Base-by-base conservation (phyloP, 2,113 vertebrate species). In the Chamaetylas fuelleborni region DNA sequence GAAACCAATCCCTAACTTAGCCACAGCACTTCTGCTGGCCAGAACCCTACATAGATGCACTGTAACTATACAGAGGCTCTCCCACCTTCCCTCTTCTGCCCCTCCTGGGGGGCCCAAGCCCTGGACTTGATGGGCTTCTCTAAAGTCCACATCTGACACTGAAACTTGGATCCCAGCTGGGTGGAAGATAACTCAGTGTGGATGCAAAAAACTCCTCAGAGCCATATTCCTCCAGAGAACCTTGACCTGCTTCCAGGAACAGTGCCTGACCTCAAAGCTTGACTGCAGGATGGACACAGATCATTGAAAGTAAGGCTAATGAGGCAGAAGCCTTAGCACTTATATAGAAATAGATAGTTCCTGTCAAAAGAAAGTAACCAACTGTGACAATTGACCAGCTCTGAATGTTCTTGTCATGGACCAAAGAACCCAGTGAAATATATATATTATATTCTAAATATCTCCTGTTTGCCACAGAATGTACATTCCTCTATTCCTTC, bases 311-410 rank as follows among this genome's bases (percentile, higher is more conserved):
- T 58, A 64, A 73, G 25, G 74, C 24, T 90, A 86, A 81, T 50
- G 71, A 91, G 38, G 36, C 45, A 85, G 73, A 76, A 79, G 38
- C 23, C 38, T 81, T 66, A 84, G 80, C 62, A 83, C 34, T 81
- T 91, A 51, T 14, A 65, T 0, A 66, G 81, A 74, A 78, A 79
- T 56, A 57, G 60, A 65, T 4, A 42, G 58, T 8, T 34, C 20
- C 70, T 89, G 38, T 91, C 84, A 90, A 77, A 91, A 66, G 31
- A 36, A 88, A 91, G 62, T 58, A 95, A 86, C 45, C 54, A 88
- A 2, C 74, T 77, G 53, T 93, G 79, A 92, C 58, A 93, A 65
- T 7, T 79, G 70, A 61, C 40, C 25, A 83, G 64, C 50, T 88
- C 70, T 73, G 54, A 80, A 95, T 91, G 83, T 91, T 90, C 84